These are phyloP conservation scores for Circaetus gallicus DNA, from an alignment of 2,113 vertebrate species.

Conservation along the genomic window DNA sequence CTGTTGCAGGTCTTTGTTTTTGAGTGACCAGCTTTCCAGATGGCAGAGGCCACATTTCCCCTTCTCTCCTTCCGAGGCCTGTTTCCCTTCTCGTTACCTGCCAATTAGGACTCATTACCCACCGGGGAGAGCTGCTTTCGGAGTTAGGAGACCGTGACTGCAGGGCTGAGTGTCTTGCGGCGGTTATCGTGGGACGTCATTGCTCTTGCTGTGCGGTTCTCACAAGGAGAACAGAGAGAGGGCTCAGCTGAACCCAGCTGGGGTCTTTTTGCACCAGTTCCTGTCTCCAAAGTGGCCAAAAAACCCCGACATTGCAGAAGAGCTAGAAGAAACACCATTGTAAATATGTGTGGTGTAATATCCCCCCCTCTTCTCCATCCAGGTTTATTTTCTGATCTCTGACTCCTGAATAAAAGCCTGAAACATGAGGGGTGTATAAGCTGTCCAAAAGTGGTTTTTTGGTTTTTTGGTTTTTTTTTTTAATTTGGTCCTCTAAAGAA, in stretches of 20 bases:
- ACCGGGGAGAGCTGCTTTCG: neutral
- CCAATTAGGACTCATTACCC: neutral
- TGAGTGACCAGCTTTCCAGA: neutral
- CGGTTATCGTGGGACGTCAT: accelerated
- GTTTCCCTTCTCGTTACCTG: neutral
- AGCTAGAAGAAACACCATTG: accelerated
- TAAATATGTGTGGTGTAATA: neutral
- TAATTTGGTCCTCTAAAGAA: neutral
- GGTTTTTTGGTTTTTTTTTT: no score
- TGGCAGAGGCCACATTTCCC: neutral
- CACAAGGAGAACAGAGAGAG: neutral
- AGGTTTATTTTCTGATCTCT: neutral
- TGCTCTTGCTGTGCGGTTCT: neutral
- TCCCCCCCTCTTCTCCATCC: neutral
- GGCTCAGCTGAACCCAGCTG: neutral
- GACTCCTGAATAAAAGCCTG: neutral
- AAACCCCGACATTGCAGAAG: accelerated
- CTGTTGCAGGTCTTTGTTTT: neutral
- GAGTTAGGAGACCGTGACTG: neutral
- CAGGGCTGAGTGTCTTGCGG: neutral
- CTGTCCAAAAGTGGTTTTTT: neutral
- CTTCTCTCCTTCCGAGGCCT: neutral
- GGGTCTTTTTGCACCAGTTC: neutral
- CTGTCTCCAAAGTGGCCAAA: neutral
- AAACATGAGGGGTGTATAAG: neutral